Conservation (phyloP, 2,888 invertebrate species). For the Melanostoma mellinum region DNA sequence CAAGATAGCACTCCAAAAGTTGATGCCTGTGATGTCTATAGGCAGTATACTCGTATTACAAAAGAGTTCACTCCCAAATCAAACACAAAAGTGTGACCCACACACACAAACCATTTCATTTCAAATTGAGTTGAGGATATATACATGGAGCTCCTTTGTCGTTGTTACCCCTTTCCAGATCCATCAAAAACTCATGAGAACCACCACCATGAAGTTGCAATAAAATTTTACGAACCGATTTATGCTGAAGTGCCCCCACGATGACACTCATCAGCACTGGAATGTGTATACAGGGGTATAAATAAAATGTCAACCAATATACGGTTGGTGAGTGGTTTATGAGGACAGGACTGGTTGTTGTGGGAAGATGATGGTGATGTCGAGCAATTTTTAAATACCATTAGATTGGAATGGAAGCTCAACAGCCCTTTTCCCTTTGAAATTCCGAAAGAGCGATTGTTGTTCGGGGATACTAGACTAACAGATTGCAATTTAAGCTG, state of each 20-base stretch:
- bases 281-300: not conserved
- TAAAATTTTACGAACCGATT: conserved; percentile 64
- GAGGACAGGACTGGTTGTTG: not conserved
- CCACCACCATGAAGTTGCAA: conserved; percentile 57
- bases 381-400: conserved; percentile 56
- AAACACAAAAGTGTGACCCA: conserved; percentile 7
- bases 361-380: conserved; percentile 31
- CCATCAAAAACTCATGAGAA: conserved; percentile 54
- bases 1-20: conserved; percentile 1
- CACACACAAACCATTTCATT: not conserved
- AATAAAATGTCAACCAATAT: conserved; percentile 41
- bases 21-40: conserved; percentile 5
- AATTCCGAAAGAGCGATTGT: conserved; percentile 30
- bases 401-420: conserved; percentile 32
- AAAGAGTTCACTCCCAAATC: conserved; percentile 17
- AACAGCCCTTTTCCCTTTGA: conserved; percentile 49
- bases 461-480: conserved; percentile 8
- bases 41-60: conserved; percentile 2
- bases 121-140: conserved; percentile 1
- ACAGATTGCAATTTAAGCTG: conserved; percentile 9
- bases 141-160: conserved; percentile 29
- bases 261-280: conserved; percentile 32
- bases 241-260: conserved; percentile 37
- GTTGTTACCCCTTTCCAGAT: conserved; percentile 50
- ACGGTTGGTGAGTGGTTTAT: not conserved